Percentiles rank a stretch among this genome's conserved stretches.
These are phyloP conservation scores for Scolopax mira DNA, from an alignment of 2,113 vertebrate species.

Conservation along the genomic window DNA sequence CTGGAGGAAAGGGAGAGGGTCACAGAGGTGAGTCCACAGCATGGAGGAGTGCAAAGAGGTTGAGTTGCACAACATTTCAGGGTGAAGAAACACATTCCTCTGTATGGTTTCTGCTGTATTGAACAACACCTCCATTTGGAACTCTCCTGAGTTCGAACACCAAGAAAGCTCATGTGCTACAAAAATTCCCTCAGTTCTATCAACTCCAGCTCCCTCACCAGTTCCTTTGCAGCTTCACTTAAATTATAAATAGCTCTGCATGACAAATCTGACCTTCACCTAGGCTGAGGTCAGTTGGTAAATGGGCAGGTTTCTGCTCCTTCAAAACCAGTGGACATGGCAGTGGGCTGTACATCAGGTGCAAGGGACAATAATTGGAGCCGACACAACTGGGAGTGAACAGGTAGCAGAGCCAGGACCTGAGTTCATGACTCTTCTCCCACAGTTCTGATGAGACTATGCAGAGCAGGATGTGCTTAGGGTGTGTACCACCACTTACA, in stretches of 20 bases:
- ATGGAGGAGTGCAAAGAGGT: neutral
- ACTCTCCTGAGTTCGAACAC: neutral
- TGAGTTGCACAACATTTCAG: neutral
- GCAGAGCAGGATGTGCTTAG: neutral
- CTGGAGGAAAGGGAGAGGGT: neutral
- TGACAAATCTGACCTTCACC: neutral
- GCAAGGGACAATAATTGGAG: neutral
- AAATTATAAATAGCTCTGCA: neutral
- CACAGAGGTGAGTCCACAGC: neutral
- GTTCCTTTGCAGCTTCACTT: neutral
- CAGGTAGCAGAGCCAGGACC: neutral
- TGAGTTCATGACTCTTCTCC: neutral
- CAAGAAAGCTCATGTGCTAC: neutral
- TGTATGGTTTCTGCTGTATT: neutral
- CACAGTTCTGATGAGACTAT: neutral
- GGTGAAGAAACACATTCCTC: neutral
- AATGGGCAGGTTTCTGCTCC: neutral
- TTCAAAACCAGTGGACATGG: neutral
- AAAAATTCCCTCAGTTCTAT: neutral
- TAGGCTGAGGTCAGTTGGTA: neutral
- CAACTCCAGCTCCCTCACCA: neutral
- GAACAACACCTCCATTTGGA: neutral
- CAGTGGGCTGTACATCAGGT: neutral
- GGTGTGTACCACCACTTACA: neutral
- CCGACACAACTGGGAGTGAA: fast-evolving